Conservation (phyloP, 2,113 vertebrate species). For the Eretmochelys imbricata region DNA sequence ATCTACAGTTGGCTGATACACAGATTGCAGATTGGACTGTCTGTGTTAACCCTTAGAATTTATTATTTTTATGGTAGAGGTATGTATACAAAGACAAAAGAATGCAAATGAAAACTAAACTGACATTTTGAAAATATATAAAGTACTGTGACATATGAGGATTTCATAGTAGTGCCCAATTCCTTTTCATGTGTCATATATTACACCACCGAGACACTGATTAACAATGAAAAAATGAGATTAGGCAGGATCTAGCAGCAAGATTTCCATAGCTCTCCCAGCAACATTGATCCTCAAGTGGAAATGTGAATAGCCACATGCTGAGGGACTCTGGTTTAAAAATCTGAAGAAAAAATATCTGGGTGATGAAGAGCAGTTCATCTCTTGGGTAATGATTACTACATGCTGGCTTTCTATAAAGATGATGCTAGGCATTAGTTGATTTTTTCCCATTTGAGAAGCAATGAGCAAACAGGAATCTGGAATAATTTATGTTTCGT, state of each 20-base stretch:
- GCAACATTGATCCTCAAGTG: slow-evolving; percentile 18
- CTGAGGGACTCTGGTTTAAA: slow-evolving; percentile 9
- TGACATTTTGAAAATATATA: background rate
- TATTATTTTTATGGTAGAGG: background rate
- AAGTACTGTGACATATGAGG: background rate
- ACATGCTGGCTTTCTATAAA: slow-evolving; percentile 44
- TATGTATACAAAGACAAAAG: background rate
- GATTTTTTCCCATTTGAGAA: background rate
- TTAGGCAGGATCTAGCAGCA: background rate
- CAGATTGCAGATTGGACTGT: background rate
- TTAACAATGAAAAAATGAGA: background rate
- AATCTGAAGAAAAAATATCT: slow-evolving; percentile 29
- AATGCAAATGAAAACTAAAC: background rate
- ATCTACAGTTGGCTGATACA: background rate
- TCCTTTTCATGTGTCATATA: background rate
- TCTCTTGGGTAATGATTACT: slow-evolving; percentile 13
- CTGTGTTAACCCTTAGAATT: background rate
- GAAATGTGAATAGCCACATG: background rate
- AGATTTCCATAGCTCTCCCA: background rate
- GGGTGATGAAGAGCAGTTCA: slow-evolving; percentile 35
- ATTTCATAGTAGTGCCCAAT: background rate
- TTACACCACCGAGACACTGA: background rate
- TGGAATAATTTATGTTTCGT: background rate
- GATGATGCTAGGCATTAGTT: slow-evolving; percentile 9
- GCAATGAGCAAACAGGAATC: background rate